These are phyloP conservation scores for Eupithecia tripunctaria DNA, from an alignment of 2,888 invertebrate genomes.

Conservation along the genomic window DNA sequence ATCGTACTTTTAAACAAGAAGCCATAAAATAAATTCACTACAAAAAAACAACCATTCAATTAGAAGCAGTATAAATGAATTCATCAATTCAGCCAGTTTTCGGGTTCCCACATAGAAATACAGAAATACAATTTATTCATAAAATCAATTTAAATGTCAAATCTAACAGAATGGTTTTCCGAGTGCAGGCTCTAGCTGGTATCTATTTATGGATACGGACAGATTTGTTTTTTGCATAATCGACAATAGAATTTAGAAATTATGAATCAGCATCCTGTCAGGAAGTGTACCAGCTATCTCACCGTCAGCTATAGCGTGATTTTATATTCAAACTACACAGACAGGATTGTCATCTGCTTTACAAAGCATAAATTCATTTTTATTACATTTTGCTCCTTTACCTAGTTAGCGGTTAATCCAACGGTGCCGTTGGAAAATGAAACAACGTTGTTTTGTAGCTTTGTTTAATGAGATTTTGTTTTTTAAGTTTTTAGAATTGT, in stretches of 20 bases:
- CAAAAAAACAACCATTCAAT: not conserved
- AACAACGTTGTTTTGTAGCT: constrained; percentile 19
- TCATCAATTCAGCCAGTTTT: not conserved
- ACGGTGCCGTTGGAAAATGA: constrained; percentile 24
- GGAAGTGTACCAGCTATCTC: constrained; percentile 18
- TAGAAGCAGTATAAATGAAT: not conserved
- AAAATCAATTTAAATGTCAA: not conserved
- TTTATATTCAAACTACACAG: constrained; percentile 54
- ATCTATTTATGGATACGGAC: not conserved
- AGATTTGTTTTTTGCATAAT: not conserved
- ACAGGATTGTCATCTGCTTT: constrained; percentile 52
- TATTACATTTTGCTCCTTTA: constrained; percentile 41
- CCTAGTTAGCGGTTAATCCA: constrained; percentile 37
- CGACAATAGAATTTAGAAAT: not conserved
- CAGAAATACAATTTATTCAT: not conserved
- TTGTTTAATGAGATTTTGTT: constrained; percentile 6
- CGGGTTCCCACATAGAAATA: not conserved
- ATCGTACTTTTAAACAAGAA: not conserved
- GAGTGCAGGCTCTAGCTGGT: not conserved
- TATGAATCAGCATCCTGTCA: constrained; percentile 4
- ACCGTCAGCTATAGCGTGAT: constrained; percentile 46
- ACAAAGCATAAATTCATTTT: constrained; percentile 54
- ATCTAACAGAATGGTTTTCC: not conserved
- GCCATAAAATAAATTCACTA: not conserved
- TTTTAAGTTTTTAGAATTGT: not conserved